Conservation (phyloP, 2,888 invertebrate species). For the Cosmopolites sordidus region DNA sequence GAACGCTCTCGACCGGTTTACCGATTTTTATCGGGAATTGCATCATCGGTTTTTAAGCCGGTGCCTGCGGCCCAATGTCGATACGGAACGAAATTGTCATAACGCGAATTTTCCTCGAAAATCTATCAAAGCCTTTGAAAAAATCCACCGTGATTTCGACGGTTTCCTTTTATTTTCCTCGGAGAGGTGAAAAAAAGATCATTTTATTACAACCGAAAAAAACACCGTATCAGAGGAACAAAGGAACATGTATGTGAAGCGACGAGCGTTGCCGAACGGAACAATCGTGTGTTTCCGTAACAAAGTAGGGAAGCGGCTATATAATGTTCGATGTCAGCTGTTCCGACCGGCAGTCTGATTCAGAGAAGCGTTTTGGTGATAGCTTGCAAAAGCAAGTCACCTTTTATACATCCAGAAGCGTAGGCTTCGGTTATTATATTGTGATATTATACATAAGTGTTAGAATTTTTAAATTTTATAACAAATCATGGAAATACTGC, state of each 20-base stretch:
- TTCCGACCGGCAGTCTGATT: slow-evolving; percentile 25
- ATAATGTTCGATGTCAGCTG: slow-evolving; percentile 27
- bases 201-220: background rate
- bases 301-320: slow-evolving; percentile 31
- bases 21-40: slow-evolving; percentile 26
- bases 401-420: slow-evolving; percentile 30
- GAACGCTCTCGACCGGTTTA: slow-evolving; percentile 24
- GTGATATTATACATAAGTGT: slow-evolving; percentile 39
- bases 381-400: slow-evolving; percentile 12
- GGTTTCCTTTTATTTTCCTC: background rate
- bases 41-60: slow-evolving; percentile 23
- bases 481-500: slow-evolving; percentile 41
- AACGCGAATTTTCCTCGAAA: slow-evolving; percentile 8
- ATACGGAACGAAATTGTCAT: slow-evolving; percentile 2
- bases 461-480: slow-evolving; percentile 34
- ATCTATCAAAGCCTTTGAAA: background rate
- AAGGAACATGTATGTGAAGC: slow-evolving; percentile 20
- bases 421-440: slow-evolving; percentile 34
- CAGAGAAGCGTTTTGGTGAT: slow-evolving; percentile 19
- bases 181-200: background rate
- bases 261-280: background rate
- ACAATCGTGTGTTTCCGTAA: slow-evolving; percentile 18
- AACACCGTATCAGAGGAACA: slow-evolving; percentile 16
- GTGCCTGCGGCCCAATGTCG: background rate
- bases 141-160: background rate